Conservation (phyloP, 2,113 vertebrate genomes). For the Eulemur rufifrons region DNA sequence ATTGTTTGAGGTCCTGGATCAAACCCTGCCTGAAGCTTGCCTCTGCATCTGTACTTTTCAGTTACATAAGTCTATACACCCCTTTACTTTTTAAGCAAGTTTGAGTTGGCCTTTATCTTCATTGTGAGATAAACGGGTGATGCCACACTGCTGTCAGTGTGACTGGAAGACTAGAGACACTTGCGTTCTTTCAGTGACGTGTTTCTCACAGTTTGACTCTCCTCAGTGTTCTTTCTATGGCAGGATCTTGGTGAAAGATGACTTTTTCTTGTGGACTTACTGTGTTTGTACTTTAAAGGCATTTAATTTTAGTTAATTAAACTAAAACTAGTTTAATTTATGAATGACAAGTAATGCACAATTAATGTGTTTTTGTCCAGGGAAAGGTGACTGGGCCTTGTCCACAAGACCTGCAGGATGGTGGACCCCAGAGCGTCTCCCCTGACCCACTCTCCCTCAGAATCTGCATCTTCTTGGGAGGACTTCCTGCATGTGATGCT, state of each 20-base stretch:
- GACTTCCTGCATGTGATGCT: too few species aligned
- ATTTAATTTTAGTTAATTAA: too few species aligned
- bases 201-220: neutral
- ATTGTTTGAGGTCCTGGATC: neutral
- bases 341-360: fast-evolving
- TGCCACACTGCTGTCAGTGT: fast-evolving
- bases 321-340: neutral
- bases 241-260: neutral
- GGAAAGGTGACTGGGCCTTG: neutral
- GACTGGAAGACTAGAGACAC: neutral
- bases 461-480: neutral
- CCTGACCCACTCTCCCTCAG: neutral
- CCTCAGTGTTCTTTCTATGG: fast-evolving
- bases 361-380: neutral
- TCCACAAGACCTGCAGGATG: neutral
- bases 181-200: fast-evolving
- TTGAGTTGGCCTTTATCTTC: neutral
- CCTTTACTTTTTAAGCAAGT: neutral
- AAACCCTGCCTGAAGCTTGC: neutral
- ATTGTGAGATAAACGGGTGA: neutral
- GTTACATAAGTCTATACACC: neutral
- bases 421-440: fast-evolving
- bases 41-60: neutral
- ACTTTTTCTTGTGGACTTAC: neutral
- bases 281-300: neutral